phyloP scores from a whole-genome alignment of 2,888 invertebrate species.

The Nomada lathburiana region DNA sequence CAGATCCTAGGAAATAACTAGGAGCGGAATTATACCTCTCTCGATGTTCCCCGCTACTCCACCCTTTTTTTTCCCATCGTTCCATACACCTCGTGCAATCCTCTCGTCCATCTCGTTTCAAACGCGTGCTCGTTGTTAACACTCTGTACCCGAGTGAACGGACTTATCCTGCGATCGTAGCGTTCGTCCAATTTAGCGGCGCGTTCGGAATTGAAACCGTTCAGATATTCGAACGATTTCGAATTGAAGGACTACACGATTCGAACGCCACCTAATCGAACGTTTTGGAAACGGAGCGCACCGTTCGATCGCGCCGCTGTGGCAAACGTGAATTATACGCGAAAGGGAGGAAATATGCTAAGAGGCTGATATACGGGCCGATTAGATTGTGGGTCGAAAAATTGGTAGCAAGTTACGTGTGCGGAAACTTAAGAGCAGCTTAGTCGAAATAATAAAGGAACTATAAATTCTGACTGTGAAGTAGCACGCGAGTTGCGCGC shows the following conservation, averaged over 20 bases:
- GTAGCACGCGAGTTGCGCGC: conserved; percentile 47
- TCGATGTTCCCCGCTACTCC: conserved; percentile 15
- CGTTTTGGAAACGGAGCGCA: neutral
- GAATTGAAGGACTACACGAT: neutral
- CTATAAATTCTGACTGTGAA: conserved; percentile 47
- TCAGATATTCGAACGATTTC: neutral
- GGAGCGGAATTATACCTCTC: conserved; percentile 43
- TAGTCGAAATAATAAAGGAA: conserved; percentile 49
- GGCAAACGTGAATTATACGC: conserved; percentile 12
- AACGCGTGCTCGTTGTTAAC: conserved; percentile 36
- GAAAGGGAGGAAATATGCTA: neutral
- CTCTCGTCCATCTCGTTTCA: neutral
- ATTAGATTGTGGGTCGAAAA: conserved; percentile 38
- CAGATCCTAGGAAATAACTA: conserved; percentile 57
- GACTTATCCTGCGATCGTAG: no score
- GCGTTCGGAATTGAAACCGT: neutral
- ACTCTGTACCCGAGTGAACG: neutral
- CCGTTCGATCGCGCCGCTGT: neutral
- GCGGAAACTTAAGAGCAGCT: conserved; percentile 35
- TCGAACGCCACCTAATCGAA: neutral
- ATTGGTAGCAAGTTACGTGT: conserved; percentile 41
- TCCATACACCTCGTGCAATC: conserved; percentile 1
- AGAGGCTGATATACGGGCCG: conserved; percentile 26
- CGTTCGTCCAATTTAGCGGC: no score
- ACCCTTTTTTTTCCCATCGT: neutral